Evolutionary conservation across 2,888 invertebrate genomes (phyloP).

Genomic region (Zeuzera pyrina): DNA sequence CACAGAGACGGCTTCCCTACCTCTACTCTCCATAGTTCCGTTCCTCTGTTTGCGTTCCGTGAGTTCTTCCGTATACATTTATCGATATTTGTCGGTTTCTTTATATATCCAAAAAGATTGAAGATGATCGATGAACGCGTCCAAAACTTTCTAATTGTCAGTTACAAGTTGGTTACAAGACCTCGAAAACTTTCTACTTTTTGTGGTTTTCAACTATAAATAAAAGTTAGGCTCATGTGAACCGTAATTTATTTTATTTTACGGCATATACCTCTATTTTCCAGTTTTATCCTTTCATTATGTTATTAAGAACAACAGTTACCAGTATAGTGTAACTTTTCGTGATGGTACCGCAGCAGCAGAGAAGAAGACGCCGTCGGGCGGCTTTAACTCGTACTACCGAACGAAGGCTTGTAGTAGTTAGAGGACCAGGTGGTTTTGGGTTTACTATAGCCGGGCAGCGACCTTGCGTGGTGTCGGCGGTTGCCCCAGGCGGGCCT

Average conservation of each 20-base stretch:
- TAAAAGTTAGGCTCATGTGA: too few relatives aligned
- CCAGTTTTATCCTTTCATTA: too few relatives aligned
- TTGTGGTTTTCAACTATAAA: conserved; percentile 44
- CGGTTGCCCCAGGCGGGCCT: conserved; percentile 88
- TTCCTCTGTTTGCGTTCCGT: too few relatives aligned
- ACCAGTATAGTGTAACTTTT: too few relatives aligned
- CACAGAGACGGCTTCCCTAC: too few relatives aligned
- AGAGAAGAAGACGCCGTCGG: conserved; percentile 55
- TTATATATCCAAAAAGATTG: too few relatives aligned
- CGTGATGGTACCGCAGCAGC: conserved; percentile 64
- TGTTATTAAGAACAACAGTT: too few relatives aligned
- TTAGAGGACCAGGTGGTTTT: conserved; percentile 90
- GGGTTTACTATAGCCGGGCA: conserved; percentile 99
- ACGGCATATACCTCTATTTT: too few relatives aligned
- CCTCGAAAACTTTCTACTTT: conserved; percentile 63
- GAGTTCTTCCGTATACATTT: too few relatives aligned
- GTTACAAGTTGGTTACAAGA: conserved; percentile 48
- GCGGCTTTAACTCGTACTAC: conserved; percentile 63
- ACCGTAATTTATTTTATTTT: too few relatives aligned
- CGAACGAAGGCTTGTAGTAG: conserved; percentile 87
- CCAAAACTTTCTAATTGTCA: conserved; percentile 47
- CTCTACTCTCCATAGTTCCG: too few relatives aligned
- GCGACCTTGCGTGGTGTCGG: conserved; percentile 94
- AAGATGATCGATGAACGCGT: conserved; percentile 31
- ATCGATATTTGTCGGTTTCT: too few relatives aligned